Evolutionary conservation across 2,888 invertebrate species (phyloP), one percentile per base, ranked within the genome.

Genomic region (Diarsia dahlii): DNA sequence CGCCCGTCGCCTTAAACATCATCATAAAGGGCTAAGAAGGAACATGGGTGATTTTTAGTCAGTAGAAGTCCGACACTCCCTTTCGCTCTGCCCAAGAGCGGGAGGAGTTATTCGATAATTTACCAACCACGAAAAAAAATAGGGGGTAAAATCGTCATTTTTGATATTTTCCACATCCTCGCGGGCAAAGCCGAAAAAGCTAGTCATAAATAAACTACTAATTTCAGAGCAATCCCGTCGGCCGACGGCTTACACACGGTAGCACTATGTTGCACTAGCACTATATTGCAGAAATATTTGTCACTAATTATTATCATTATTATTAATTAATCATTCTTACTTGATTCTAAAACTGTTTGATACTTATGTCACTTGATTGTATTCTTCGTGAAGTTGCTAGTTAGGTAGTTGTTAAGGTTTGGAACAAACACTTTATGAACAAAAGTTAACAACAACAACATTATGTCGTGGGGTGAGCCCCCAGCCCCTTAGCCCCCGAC

Each of bases 381-480:
- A 28, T 28, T 60, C n/a, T 34, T 45, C 23, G 28, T 52, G 15
- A 39, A 67, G 9, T 15, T 5, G 3, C 1, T 69, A 63, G 45
- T 45, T 3, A 63, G 28, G 28, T 28, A 28, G n/a, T 13, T 63
- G 39, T 63, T 63, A n/a, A 8, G 45, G n/a, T 63, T 63, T n/a
- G 39, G 8, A 20, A 39, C 20, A 18, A 54, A 71, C 23, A 77
- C 20, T 65, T 54, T 34, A 48, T 18, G n/a, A 84, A 76, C 62
- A 76, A 84, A 66, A 63, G 52, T 34, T 68, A 74, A 66, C 77
- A 62, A 72, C 67, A 81, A 81, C 60, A 68, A 48, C 67, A 78
- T 80, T 80, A 78, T 67, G 28, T 34, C 45, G 9, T 34, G n/a
- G 52, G 28, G 50, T 65, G 10, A n/a, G 45, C 56, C 77, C 74